Evolutionary conservation across 2,797 vertebrate species (phyloP), one percentile per base, ranked within the genome.

Genomic region (Sebastes vulpes): DNA sequence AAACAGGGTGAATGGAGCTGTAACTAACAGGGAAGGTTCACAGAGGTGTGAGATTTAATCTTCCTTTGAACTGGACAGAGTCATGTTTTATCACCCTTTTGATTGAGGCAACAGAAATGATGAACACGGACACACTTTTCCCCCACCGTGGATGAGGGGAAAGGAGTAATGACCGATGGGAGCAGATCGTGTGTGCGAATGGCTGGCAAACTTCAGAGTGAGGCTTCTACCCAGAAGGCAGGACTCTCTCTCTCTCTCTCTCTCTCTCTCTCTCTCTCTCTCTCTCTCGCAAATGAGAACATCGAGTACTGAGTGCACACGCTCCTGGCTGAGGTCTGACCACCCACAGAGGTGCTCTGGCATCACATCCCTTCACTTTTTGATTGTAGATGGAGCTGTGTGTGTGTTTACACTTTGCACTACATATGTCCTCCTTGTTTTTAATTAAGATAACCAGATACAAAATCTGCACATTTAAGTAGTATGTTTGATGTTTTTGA

Each of bases 231-330:
- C 56, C 69, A 48, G 48, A 77, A 67, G 74, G 74, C 68, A 64
- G 52, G 31, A 59, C 52, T 78, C 57, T 81, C 67, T 35, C 4
- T 78, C 59, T 81, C 67, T 31, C 29, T 32, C 50, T 78, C 25
- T 25, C 23, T 25, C 25, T 25, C 25, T 4, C 38, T 35, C 32
- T 35, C 32, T 35, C 32, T 31, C 31, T 26, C 26, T 38, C 52
- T 78, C 59, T 79, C 67, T 81, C 57, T 18, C 14, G 14, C 38
- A 81, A 88, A 88, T 79, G 61, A 76, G 75, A 75, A 89, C 85
- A 75, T 68, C n/a, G 46, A 72, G 66, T 74, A 16, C 64, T 11
- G 59, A 84, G 67, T 6, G n/a, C 68, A 72, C 59, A 59, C 50
- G 29, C 38, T 74, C 46, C 32, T 69, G 71, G 71, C 73, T 63